phyloP scores from a whole-genome alignment of 2,888 invertebrate genomes.

The Philaethria dido region DNA sequence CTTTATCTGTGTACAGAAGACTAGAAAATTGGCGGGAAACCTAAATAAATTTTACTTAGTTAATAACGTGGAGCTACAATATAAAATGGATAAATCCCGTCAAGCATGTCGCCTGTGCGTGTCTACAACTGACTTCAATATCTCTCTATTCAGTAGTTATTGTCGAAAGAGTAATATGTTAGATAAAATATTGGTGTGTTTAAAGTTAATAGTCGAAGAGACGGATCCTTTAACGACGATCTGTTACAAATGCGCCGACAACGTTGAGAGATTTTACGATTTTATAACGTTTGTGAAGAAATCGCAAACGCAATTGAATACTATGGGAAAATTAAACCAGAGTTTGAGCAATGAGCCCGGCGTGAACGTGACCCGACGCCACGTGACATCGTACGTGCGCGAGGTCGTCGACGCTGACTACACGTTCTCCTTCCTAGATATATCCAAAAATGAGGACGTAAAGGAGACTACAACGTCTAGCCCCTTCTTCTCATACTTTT shows the following conservation, averaged over 20 bases:
- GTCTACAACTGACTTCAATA: conserved; percentile 69
- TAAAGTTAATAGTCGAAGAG: conserved; percentile 68
- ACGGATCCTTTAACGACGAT: conserved; percentile 63
- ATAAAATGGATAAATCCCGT: conserved; percentile 64
- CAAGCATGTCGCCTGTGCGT: conserved; percentile 70
- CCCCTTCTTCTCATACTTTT: conserved; percentile 72
- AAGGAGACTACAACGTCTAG: conserved; percentile 61
- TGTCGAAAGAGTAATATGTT: conserved; percentile 63
- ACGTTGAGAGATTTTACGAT: conserved; percentile 69
- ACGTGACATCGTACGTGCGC: conserved; percentile 64
- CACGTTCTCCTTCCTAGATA: conserved; percentile 70
- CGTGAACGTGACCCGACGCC: conserved; percentile 47
- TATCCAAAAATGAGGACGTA: conserved; percentile 59
- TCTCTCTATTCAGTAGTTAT: conserved; percentile 65
- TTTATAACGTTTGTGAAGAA: conserved; percentile 64
- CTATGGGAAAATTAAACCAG: neutral
- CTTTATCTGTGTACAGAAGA: conserved; percentile 42
- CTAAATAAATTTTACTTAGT: conserved; percentile 36
- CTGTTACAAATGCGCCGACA: conserved; percentile 71
- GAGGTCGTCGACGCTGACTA: conserved; percentile 69
- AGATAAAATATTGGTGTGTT: conserved; percentile 68
- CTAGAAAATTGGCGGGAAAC: conserved; percentile 49
- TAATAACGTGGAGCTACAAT: conserved; percentile 12
- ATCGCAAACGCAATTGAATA: conserved; percentile 55
- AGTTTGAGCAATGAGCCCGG: conserved; percentile 1